Evolutionary conservation across 35 echinoderm and acorn worm species (phyloP), one percentile per base, ranked within the genome.

Genomic region (Ophioderma brevispina): DNA sequence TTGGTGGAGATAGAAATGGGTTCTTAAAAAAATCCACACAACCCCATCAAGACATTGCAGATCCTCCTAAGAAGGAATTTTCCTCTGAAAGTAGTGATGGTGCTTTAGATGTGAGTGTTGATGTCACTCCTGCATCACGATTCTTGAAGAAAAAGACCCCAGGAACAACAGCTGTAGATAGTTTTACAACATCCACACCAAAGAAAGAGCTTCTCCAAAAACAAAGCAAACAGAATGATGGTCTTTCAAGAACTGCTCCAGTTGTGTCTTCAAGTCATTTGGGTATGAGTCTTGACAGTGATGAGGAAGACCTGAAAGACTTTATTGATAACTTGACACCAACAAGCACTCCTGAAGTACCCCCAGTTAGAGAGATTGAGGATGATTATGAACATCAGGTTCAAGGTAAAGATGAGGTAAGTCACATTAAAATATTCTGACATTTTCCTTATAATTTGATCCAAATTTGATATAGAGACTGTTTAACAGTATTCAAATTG

Each of bases 291-390:
- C 83, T 85, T 34, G 83, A 85, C 36, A 85, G 83, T 70, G 83
- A 85, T 64, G 83, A 85, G 25, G 83, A 85, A 35, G 83, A 85
- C 36, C 32, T 85, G 52, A 31, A 64, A 17, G 83, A 85, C 11
- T 85, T 85, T 30, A 85, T 85, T 34, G 63, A 36, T 34, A 85
- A 85, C 70, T 30, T 85, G 33, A 36, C 83, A 23, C 83, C 83
- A 8, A 63, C 83, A 19, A 85, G 83, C 55, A 64, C 83, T 5
- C 83, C 83, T 21, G 83, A 85, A 35, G 63, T 85, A 14, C 83
- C 83, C 36, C 83, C 83, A 19, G 32, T 85, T 34, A 55, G 83
- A 35, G 52, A 85, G 19, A 43, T 49, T 32, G 33, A 64, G 31
- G 33, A 52, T 35, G 1, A 13, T 25, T 21, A 21, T 28, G 36